Evolutionary conservation across 2,888 invertebrate species (phyloP), one percentile per base, ranked within the genome.

Genomic region (Lottia scabra): DNA sequence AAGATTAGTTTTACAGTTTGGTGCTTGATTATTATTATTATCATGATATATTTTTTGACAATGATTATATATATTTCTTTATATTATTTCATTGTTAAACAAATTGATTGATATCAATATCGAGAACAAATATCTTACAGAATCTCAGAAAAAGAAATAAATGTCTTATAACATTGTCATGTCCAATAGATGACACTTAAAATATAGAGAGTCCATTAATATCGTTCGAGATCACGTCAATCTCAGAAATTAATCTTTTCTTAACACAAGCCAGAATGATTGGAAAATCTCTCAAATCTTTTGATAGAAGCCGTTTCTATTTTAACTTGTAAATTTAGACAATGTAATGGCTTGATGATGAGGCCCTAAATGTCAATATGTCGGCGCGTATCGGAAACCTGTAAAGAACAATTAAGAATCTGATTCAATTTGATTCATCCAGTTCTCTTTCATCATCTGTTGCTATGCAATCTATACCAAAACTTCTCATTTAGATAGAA

Each of bases 241-340:
- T 56, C 23, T 19, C 19, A 3, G 56, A 56, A 56, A 56, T 56
- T 56, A 56, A 56, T 56, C 56, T 56, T 56, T 56, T 56, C 19
- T 56, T 56, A 56, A 19, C 19, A 19, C 19, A 56, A 56, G 56
- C 19, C 10, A 56, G 56, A 56, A 56, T 56, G 56, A 56, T 56
- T 56, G 56, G 19, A 56, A 56, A 19, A 23, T 56, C 56, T 23
- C 19, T 23, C 19, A 56, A 56, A 10, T 23, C 56, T 56, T 56
- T 56, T 56, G 19, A 56, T 56, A 19, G 12, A 23, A 56, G 56
- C 56, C 56, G 38, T 56, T 56, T 56, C 56, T 56, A 56, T 56
- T 56, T 56, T 56, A 56, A 56, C 56, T 56, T 23, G 56, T 56
- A 56, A 56, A 56, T 56, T 56, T 56, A 56, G 56, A 56, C 56